Evolutionary conservation across 1,140 invertebrate genomes (phyloP).

Genomic region (Amphibalanus amphitrite): DNA sequence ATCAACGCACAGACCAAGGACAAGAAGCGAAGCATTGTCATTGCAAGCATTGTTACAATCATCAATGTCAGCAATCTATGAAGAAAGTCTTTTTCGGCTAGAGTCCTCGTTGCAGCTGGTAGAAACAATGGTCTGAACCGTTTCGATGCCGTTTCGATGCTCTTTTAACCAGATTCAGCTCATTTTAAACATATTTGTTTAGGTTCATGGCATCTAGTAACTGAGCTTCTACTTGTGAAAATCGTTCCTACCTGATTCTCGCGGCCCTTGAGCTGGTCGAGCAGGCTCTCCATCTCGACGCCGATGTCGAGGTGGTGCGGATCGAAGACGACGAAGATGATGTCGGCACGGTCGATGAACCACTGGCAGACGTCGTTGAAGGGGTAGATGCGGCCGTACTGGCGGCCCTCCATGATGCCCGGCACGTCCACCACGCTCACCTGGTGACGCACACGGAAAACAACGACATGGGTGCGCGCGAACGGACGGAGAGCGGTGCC

Average conservation of each 20-base stretch:
- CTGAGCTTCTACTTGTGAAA: too few relatives aligned
- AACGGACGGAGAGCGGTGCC: not conserved
- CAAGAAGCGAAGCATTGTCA: too few relatives aligned
- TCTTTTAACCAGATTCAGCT: too few relatives aligned
- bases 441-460: slow-evolving; percentile 31
- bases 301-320: slow-evolving; percentile 87
- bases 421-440: slow-evolving; percentile 92
- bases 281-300: slow-evolving; percentile 78
- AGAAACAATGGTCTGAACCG: too few relatives aligned
- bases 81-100: too few relatives aligned
- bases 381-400: slow-evolving; percentile 77
- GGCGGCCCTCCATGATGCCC: slow-evolving; percentile 80
- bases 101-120: too few relatives aligned
- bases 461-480: not conserved
- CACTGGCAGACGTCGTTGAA: slow-evolving; percentile 92
- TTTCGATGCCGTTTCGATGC: too few relatives aligned
- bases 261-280: slow-evolving; percentile 79
- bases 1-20: too few relatives aligned
- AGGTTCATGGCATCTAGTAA: too few relatives aligned
- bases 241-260: slow-evolving; percentile 57
- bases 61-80: too few relatives aligned
- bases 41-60: too few relatives aligned
- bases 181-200: too few relatives aligned
- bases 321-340: slow-evolving; percentile 88
- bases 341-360: slow-evolving; percentile 87